A percentile compares a stretch with the other conserved stretches of the same genome.
These are phyloP conservation scores for Mugil cephalus DNA, from an alignment of 2,113 vertebrate genomes.

Conservation along the genomic window DNA sequence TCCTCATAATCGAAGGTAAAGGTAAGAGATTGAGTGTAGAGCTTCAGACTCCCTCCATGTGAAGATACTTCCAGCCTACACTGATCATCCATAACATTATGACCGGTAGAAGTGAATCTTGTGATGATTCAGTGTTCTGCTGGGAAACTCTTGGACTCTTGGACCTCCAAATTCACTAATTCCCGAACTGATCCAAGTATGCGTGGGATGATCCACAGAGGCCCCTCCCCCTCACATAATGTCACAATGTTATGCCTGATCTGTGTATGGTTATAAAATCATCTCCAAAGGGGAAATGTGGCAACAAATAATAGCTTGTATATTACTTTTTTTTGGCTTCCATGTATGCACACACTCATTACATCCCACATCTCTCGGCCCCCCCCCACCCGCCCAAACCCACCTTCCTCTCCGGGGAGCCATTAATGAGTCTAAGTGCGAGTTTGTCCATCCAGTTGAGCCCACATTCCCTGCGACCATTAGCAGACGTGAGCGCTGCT, in stretches of 20 bases:
- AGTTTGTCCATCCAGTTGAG: constrained; percentile 56
- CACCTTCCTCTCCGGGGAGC: constrained; percentile 48
- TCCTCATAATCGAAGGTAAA: not conserved
- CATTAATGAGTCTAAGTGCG: constrained; percentile 64
- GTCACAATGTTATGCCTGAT: too few species aligned
- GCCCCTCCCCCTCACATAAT: too few species aligned
- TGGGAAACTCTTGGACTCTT: too few species aligned
- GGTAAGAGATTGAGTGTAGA: too few species aligned
- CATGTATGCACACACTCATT: constrained; percentile 25
- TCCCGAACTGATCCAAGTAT: too few species aligned
- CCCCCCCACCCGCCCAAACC: constrained; percentile 38
- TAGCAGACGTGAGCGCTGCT: constrained; percentile 57
- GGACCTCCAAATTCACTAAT: too few species aligned
- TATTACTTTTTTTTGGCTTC: not conserved
- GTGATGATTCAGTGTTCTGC: too few species aligned
- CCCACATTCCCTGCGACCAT: constrained; percentile 62
- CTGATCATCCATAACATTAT: not conserved
- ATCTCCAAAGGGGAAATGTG: constrained; percentile 4
- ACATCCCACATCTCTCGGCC: constrained; percentile 52
- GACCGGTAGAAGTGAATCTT: too few species aligned
- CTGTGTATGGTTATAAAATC: not conserved
- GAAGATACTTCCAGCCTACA: constrained; percentile 44
- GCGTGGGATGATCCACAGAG: too few species aligned
- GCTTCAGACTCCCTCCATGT: too few species aligned
- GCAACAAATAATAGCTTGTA: not conserved